phyloP scores from a whole-genome alignment of 1,140 invertebrate species.

The Bombus cullumanus region DNA sequence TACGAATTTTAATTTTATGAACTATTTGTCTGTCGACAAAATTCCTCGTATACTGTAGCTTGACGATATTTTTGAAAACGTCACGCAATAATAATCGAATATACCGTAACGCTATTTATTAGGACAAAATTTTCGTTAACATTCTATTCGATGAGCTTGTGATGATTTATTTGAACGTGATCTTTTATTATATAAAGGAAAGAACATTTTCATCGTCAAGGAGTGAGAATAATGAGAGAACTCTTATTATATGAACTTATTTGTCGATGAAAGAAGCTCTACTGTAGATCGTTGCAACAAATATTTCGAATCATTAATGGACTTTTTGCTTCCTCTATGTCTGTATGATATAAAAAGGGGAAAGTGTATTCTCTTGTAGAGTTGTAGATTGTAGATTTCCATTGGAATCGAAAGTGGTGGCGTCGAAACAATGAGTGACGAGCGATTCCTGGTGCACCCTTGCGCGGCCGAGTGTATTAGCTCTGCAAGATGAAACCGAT shows the following conservation, averaged over 20 bases:
- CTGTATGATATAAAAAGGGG: too few relatives aligned
- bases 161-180: too few relatives aligned
- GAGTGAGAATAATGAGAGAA: neutral
- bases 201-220: too few relatives aligned
- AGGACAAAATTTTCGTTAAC: too few relatives aligned
- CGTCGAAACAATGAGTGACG: neutral
- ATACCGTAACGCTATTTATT: neutral
- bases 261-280: too few relatives aligned
- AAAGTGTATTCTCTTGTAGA: too few relatives aligned
- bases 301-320: neutral
- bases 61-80: neutral
- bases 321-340: neutral
- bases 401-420: neutral
- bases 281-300: neutral
- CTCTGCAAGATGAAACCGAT: constrained; percentile 11
- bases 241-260: too few relatives aligned
- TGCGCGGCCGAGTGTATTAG: neutral
- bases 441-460: constrained; percentile 4
- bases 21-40: neutral
- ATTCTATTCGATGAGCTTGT: too few relatives aligned
- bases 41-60: neutral
- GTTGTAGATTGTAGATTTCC: too few relatives aligned
- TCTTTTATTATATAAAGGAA: too few relatives aligned
- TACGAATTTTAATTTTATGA: neutral
- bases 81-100: neutral